These are phyloP conservation scores for Salarias fasciatus DNA, from an alignment of 2,797 vertebrate species.

Conservation along the genomic window DNA sequence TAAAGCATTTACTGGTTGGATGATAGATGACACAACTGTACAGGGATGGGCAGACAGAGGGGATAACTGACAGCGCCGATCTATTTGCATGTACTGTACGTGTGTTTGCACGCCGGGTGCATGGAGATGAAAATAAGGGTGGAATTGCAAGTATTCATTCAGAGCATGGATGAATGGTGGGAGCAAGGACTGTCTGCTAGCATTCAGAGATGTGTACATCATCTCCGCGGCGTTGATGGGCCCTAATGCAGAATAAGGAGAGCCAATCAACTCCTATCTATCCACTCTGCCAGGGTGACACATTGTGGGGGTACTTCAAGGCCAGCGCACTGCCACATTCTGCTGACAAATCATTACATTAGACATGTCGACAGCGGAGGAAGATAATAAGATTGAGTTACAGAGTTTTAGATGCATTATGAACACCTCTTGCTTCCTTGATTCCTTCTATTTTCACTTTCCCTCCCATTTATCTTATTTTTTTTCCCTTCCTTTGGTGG, in stretches of 20 bases:
- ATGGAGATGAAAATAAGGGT: conserved; percentile 49
- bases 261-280: conserved; percentile 81
- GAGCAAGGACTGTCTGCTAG: conserved; percentile 67
- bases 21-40: conserved; percentile 56
- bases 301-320: conserved; percentile 75
- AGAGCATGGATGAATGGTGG: conserved; percentile 64
- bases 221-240: conserved; percentile 74
- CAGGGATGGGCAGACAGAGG: conserved; percentile 30
- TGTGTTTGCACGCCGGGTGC: conserved; percentile 43
- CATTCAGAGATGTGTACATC: conserved; percentile 79
- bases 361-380: conserved; percentile 66
- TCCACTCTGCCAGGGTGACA: conserved; percentile 74
- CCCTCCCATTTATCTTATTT: conserved; percentile 47
- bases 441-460: conserved; percentile 54
- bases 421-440: conserved; percentile 58
- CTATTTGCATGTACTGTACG: conserved; percentile 59
- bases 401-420: conserved; percentile 70
- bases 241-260: conserved; percentile 81
- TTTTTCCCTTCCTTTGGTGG: neutral
- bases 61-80: conserved; percentile 50
- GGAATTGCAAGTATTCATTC: conserved; percentile 48
- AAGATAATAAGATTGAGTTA: conserved; percentile 77
- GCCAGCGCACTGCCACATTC: conserved; percentile 67
- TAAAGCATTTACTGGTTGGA: conserved; percentile 21
- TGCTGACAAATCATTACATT: conserved; percentile 81